Evolutionary conservation across 2,113 vertebrate genomes (phyloP).

Genomic region (Atrichornis clamosus): DNA sequence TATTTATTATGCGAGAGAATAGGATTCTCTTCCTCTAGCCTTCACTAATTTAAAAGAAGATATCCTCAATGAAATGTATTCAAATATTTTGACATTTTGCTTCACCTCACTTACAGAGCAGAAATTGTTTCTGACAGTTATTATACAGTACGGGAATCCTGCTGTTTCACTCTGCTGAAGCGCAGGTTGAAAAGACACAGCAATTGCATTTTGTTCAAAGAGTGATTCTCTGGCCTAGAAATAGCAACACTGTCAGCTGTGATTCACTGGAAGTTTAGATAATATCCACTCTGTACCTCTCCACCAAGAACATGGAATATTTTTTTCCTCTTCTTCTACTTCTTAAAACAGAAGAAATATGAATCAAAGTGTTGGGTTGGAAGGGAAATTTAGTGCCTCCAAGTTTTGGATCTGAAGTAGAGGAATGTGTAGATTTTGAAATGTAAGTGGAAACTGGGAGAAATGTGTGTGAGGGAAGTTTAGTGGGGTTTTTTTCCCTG

Average conservation of each 20-base stretch:
- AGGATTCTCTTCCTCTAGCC: constrained; percentile 80
- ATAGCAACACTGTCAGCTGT: constrained; percentile 81
- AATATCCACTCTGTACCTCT: constrained; percentile 72
- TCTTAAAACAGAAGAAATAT: constrained; percentile 49
- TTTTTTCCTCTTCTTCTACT: background rate
- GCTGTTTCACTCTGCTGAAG: constrained; percentile 82
- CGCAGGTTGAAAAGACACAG: constrained; percentile 85
- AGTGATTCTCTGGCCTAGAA: constrained; percentile 78
- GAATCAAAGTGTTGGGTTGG: background rate
- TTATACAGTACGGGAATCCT: constrained; percentile 87
- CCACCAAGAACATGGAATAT: constrained; percentile 26
- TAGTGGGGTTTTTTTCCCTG: background rate
- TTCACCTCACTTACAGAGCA: constrained; percentile 98
- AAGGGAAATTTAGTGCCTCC: background rate
- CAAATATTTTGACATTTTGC: constrained; percentile 99
- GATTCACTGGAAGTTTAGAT: constrained; percentile 79
- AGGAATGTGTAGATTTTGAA: background rate
- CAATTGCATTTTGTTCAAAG: constrained; percentile 84
- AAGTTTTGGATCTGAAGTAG: background rate
- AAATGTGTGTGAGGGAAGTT: background rate
- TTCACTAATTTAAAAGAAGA: constrained; percentile 88
- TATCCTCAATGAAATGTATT: constrained; percentile 96
- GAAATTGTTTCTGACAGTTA: constrained; percentile 99
- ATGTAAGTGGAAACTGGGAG: background rate
- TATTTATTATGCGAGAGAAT: constrained; percentile 84